These are phyloP conservation scores for Urocynchramus pylzowi DNA, from an alignment of 2,113 vertebrate genomes.

Conservation along the genomic window DNA sequence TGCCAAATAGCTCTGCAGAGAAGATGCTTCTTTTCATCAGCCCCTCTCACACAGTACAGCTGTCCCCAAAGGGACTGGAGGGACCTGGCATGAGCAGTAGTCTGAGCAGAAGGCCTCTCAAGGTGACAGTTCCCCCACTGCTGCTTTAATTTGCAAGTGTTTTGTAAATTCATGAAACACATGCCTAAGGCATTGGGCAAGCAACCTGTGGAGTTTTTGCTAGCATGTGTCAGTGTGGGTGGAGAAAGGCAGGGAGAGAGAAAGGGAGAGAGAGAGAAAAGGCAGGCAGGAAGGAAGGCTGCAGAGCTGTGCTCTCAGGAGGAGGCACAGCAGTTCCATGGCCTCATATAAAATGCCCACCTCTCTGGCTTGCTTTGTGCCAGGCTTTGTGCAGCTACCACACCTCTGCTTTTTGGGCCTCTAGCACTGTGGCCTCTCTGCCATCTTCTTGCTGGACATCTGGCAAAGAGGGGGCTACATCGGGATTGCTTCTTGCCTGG, in stretches of 20 bases:
- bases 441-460: not conserved
- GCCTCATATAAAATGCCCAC: not conserved
- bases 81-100: not conserved
- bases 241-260: not conserved
- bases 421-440: not conserved
- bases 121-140: not conserved
- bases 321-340: not conserved
- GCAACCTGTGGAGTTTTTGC: fast-evolving
- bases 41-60: not conserved
- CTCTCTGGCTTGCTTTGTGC: fast-evolving
- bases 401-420: not conserved
- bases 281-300: not conserved
- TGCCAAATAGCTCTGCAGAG: not conserved
- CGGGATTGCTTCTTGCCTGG: fast-evolving
- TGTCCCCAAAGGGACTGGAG: not conserved
- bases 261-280: not conserved
- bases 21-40: not conserved
- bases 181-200: not conserved
- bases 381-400: not conserved
- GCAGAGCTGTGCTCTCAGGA: not conserved
- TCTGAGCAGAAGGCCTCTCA: not conserved
- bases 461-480: not conserved
- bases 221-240: not conserved
- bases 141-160: too few relatives aligned
- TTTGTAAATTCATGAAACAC: too few relatives aligned